These are phyloP conservation scores for Nysson spinosus DNA, from an alignment of 2,888 invertebrate genomes.

Conservation along the genomic window DNA sequence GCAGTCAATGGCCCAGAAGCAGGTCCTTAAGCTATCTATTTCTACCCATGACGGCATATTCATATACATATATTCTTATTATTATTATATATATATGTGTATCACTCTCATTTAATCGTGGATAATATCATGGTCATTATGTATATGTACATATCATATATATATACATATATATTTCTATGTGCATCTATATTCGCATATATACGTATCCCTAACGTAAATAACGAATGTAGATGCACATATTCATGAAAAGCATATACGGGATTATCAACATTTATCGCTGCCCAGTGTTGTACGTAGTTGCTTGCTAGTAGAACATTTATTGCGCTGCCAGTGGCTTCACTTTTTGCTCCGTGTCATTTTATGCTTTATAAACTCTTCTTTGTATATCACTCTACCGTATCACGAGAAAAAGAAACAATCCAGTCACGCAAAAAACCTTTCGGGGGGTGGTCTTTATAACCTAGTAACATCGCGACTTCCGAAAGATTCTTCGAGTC, in stretches of 20 bases:
- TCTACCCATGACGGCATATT: constrained; percentile 65
- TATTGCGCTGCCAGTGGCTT: constrained; percentile 58
- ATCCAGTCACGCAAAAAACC: not conserved
- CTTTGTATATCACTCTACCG: constrained; percentile 12
- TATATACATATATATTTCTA: constrained; percentile 24
- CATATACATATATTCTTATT: constrained; percentile 50
- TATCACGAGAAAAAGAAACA: constrained; percentile 7
- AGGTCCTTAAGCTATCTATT: constrained; percentile 85
- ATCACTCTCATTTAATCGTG: constrained; percentile 43
- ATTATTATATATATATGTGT: constrained; percentile 35
- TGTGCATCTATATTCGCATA: constrained; percentile 19
- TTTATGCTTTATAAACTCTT: constrained; percentile 44
- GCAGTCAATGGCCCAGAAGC: constrained; percentile 97
- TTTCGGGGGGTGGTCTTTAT: not conserved
- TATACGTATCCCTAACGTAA: constrained; percentile 8
- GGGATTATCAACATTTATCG: constrained; percentile 35
- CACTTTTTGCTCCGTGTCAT: constrained; percentile 42
- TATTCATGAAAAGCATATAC: constrained; percentile 3
- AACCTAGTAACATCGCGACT: not conserved
- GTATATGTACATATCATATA: constrained; percentile 34
- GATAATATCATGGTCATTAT: constrained; percentile 45
- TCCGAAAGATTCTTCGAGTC: not conserved
- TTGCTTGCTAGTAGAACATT: constrained; percentile 54
- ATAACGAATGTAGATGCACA: constrained; percentile 2
- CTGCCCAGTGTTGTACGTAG: constrained; percentile 56